These are phyloP conservation scores for Zaprionus gabonicus DNA, from an alignment of 1,140 invertebrate species.

Conservation along the genomic window DNA sequence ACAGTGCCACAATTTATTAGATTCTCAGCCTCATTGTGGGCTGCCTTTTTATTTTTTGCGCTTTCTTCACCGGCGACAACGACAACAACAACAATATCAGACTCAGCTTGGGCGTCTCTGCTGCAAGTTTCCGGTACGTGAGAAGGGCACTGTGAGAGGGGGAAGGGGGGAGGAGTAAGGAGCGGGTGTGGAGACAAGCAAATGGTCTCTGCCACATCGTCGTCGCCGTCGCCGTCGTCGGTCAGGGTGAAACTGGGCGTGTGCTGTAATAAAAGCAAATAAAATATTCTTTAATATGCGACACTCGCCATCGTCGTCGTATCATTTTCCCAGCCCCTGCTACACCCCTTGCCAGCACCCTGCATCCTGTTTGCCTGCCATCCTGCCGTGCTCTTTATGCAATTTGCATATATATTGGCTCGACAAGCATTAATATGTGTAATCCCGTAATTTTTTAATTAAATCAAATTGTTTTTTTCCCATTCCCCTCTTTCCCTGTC, in stretches of 20 bases:
- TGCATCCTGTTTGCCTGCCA: conserved; percentile 25
- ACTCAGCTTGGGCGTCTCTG: conserved; percentile 61
- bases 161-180: background rate
- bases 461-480: conserved; percentile 79
- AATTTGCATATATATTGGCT: conserved; percentile 83
- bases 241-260: conserved; percentile 64
- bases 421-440: conserved; percentile 82
- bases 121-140: conserved; percentile 75
- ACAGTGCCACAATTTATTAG: conserved; percentile 84
- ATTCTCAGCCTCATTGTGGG: conserved; percentile 75
- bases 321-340: conserved; percentile 18
- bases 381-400: conserved; percentile 35
- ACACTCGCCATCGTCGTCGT: conserved; percentile 70
- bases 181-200: background rate
- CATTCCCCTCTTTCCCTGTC: background rate
- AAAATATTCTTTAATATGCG: conserved; percentile 83
- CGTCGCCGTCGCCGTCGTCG: background rate
- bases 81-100: conserved; percentile 46
- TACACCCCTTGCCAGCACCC: conserved; percentile 36
- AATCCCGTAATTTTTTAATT: conserved; percentile 84
- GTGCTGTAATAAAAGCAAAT: conserved; percentile 81
- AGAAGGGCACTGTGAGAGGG: background rate
- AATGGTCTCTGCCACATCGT: background rate
- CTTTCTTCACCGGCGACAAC: conserved; percentile 14
- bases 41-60: conserved; percentile 29